These are phyloP conservation scores for Periparus ater DNA, from an alignment of 2,797 vertebrate genomes.

Conservation along the genomic window DNA sequence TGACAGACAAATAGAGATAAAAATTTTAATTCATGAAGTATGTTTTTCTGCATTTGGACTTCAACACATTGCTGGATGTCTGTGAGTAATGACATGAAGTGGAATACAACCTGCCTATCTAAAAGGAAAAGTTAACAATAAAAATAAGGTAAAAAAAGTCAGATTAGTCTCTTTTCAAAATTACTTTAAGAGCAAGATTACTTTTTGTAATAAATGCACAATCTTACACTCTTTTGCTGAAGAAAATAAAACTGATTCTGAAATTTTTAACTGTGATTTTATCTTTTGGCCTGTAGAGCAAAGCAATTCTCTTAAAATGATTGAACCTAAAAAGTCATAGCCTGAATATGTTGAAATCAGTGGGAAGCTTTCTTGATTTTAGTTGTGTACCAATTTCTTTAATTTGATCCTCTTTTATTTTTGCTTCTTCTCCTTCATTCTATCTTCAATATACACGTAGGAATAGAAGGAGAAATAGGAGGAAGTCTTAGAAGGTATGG, in stretches of 20 bases:
- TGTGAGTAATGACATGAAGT: background rate
- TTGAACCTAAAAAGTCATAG: background rate
- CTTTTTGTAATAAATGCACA: background rate
- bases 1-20: background rate
- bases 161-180: background rate
- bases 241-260: background rate
- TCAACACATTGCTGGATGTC: background rate
- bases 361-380: background rate
- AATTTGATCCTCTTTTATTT: background rate
- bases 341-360: background rate
- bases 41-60: background rate
- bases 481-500: background rate
- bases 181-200: background rate
- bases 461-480: background rate
- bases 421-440: background rate
- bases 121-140: background rate
- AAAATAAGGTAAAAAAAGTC: background rate
- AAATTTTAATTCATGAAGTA: background rate
- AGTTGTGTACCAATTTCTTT: background rate
- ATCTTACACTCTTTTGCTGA: background rate
- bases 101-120: background rate
- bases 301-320: background rate
- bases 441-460: background rate
- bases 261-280: background rate
- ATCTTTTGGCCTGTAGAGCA: background rate